phyloP scores from a whole-genome alignment of 2,113 vertebrate genomes.

The Tretioscincus oriximinensis region DNA sequence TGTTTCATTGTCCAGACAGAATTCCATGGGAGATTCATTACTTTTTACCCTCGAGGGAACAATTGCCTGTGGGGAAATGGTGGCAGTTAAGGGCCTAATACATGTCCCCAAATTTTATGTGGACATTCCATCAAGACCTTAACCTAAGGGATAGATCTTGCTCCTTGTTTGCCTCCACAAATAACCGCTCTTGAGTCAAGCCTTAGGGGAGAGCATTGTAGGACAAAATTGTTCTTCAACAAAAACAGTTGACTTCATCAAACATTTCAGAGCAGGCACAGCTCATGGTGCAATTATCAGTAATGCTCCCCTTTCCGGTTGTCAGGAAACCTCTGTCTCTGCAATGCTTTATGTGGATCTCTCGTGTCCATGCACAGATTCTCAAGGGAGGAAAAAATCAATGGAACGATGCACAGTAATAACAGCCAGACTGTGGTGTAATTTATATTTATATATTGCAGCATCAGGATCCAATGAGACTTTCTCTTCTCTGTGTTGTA shows the following conservation, averaged over 20 bases:
- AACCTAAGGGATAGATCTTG: too few relatives aligned
- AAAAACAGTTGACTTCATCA: conserved; percentile 10
- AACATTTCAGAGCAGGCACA: conserved; percentile 2
- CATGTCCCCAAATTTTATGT: too few relatives aligned
- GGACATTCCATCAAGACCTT: neutral
- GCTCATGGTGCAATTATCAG: conserved; percentile 9
- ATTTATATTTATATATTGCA: neutral
- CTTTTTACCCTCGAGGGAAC: too few relatives aligned
- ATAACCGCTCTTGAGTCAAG: neutral
- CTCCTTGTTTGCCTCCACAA: neutral
- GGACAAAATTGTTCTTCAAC: neutral
- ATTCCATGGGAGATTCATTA: too few relatives aligned
- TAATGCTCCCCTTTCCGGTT: conserved; percentile 14
- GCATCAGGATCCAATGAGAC: neutral
- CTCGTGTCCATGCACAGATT: neutral
- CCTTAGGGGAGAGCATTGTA: neutral
- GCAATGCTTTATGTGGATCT: neutral
- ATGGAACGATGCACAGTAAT: neutral
- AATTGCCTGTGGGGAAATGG: too few relatives aligned
- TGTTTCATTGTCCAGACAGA: too few relatives aligned
- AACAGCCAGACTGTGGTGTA: neutral
- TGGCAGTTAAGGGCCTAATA: too few relatives aligned
- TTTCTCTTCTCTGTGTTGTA: neutral
- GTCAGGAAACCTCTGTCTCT: neutral
- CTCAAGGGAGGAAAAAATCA: neutral